Conservation (phyloP, 2,113 vertebrate genomes). For the Brienomyrus brachyistius region DNA sequence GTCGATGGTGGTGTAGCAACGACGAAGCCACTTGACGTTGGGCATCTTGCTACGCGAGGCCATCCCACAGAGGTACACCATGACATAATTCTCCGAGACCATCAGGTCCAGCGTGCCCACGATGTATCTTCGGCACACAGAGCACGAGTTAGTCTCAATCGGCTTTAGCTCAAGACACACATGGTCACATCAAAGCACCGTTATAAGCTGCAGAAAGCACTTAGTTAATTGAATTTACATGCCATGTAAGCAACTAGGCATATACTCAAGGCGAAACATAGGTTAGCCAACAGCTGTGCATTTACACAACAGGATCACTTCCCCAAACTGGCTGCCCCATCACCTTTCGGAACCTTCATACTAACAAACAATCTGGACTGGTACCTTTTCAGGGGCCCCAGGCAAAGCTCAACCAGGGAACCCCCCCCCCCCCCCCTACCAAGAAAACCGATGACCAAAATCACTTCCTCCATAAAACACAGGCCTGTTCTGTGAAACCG, state of each 20-base stretch:
- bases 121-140: conserved; percentile 56
- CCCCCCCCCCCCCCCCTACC: not conserved
- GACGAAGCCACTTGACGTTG: conserved; percentile 64
- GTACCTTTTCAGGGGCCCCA: not conserved
- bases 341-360: not conserved
- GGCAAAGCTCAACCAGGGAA: not conserved
- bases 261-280: not conserved
- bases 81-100: conserved; percentile 66
- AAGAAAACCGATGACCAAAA: not conserved
- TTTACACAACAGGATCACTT: not conserved
- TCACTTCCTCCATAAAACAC: not conserved
- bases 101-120: conserved; percentile 69
- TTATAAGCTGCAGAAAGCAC: not conserved
- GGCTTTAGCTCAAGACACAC: not conserved
- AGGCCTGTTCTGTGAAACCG: not conserved
- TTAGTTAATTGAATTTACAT: not conserved
- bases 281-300: not conserved
- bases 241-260: not conserved
- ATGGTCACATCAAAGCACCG: not conserved
- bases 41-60: conserved; percentile 63
- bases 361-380: not conserved
- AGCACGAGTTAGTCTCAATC: not conserved
- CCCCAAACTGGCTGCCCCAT: not conserved
- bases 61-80: conserved; percentile 67
- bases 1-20: conserved; percentile 66